These are phyloP conservation scores for Lerista edwardsae DNA, from an alignment of 2,797 vertebrate genomes.

Conservation along the genomic window DNA sequence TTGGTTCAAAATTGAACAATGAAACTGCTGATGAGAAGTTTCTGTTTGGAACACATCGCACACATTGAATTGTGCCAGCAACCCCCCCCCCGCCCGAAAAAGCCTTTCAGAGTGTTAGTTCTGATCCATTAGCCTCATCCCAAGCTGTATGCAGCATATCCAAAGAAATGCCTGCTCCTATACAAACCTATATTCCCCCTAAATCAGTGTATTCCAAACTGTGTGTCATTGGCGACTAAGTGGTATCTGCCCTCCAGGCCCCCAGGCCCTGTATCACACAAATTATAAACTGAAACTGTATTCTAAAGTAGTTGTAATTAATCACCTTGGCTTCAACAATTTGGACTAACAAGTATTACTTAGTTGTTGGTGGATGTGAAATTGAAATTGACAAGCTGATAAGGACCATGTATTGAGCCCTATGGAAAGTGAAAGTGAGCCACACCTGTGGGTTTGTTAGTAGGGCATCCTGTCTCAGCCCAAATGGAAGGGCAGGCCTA, in stretches of 20 bases:
- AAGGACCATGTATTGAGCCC: too few relatives aligned
- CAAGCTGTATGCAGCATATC: too few relatives aligned
- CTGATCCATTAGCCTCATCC: neutral
- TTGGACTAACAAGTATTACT: neutral
- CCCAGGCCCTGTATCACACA: neutral
- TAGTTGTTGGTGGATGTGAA: too few relatives aligned
- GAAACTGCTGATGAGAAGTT: neutral
- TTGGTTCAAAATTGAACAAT: neutral
- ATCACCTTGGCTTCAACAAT: neutral
- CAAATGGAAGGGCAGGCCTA: too few relatives aligned
- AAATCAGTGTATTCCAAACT: too few relatives aligned
- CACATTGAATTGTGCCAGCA: too few relatives aligned
- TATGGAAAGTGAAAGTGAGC: too few relatives aligned
- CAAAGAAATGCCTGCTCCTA: neutral
- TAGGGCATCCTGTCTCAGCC: too few relatives aligned
- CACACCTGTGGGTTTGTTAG: too few relatives aligned
- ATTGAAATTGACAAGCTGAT: too few relatives aligned
- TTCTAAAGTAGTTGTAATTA: conserved; percentile 17
- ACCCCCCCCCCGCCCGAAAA: too few relatives aligned
- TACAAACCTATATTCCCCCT: neutral
- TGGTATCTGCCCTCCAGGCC: conserved; percentile 13
- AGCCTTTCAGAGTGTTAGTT: neutral
- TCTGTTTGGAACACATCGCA: neutral
- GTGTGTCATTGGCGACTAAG: too few relatives aligned
- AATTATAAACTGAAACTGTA: conserved; percentile 11